Conservation (phyloP, 2,888 invertebrate species). For the Rhingia rostrata region DNA sequence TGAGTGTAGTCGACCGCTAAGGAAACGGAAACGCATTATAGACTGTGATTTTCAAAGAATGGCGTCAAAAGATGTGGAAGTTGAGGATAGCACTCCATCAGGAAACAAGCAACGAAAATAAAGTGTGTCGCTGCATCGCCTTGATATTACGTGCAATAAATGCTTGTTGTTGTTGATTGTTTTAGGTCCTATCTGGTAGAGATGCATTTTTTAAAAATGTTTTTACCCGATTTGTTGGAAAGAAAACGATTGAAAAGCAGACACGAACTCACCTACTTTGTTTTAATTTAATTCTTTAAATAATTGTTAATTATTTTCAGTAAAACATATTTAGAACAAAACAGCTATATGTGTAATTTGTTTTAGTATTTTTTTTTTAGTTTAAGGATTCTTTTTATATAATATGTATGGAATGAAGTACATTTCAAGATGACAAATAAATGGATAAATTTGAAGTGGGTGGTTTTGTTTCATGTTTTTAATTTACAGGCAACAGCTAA, state of each 20-base stretch:
- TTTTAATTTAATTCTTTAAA: slow-evolving; percentile 29
- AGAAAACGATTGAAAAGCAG: slow-evolving; percentile 32
- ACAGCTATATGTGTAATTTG: slow-evolving; percentile 58
- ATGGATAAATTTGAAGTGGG: slow-evolving; percentile 12
- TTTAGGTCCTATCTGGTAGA: slow-evolving; percentile 15
- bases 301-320: slow-evolving; percentile 35
- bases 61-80: slow-evolving; percentile 49
- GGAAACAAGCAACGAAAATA: slow-evolving; percentile 61
- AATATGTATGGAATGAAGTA: slow-evolving; percentile 44
- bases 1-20: slow-evolving; percentile 85
- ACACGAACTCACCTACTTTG: slow-evolving; percentile 54
- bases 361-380: slow-evolving; percentile 52
- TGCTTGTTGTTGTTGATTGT: slow-evolving; percentile 41
- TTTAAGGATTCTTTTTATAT: slow-evolving; percentile 45
- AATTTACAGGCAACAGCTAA: neutral
- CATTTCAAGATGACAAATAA: slow-evolving; percentile 44
- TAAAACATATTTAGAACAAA: slow-evolving; percentile 15
- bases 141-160: slow-evolving; percentile 57
- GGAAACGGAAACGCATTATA: slow-evolving; percentile 86
- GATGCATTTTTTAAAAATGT: slow-evolving; percentile 47
- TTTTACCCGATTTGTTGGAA: slow-evolving; percentile 11
- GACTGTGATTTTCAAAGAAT: slow-evolving; percentile 83
- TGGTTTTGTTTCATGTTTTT: neutral
- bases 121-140: neutral
- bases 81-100: slow-evolving; percentile 46